Base-by-base conservation (phyloP, 2,888 invertebrate species). In the Kryphioiulus occultus region DNA sequence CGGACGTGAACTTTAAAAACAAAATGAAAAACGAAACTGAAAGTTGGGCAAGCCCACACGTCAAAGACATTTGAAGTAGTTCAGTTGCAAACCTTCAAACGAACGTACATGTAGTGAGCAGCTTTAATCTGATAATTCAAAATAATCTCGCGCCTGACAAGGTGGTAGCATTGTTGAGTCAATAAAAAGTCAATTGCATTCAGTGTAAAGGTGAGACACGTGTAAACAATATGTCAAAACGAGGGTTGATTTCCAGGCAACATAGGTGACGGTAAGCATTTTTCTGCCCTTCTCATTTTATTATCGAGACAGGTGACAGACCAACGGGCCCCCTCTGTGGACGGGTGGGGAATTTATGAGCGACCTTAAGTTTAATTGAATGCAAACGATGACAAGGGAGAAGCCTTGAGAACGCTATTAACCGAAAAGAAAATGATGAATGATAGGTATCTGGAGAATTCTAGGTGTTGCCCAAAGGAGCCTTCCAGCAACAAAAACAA, bases 321-420 rank as follows among this genome's bases (percentile, higher is more conserved):
- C 68, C 26, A 68, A n/a, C 10, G 68, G 7, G 68, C 68, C 68
- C 26, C 68, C 68, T 68, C 26, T 19, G 68, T 68, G 68, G 68
- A 68, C 68, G 26, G 26, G 10, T 19, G 68, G 22, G 68, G 68
- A 68, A 68, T 68, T 68, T 68, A 68, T 68, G 68, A 68, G 26
- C 68, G 68, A 68, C 68, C 68, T 68, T 68, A 26, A 10, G 68
- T 68, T 68, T 68, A 26, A 26, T 68, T 26, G 68, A 68, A 68
- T 68, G 68, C 68, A 68, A 68, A 68, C 68, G 68, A 68, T 68
- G 68, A 68, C 68, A 68, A 68, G 68, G 68, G 68, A 59, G 22
- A 53, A 26, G 68, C 68, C 68, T 68, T 26, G 68, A 68, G 26
- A 68, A 26, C 68, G 68, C 68, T 10, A 68, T 26, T 68, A 68